A percentile compares a stretch with the other conserved stretches of the same genome.
Conservation (phyloP, 2,113 vertebrate genomes). For the Oostethus manadensis region DNA sequence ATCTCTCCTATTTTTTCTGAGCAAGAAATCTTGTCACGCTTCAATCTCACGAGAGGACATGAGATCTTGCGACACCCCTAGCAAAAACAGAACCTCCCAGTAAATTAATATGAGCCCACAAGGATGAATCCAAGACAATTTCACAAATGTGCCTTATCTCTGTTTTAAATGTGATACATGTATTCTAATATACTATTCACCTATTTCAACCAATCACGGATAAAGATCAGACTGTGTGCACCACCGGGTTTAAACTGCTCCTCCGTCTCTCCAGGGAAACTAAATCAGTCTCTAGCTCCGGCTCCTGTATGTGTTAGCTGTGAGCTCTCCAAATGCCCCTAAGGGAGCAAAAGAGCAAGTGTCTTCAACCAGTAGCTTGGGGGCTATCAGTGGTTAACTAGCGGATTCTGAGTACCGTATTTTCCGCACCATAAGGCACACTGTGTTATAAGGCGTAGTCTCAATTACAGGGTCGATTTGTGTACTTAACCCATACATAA, state of each 20-base stretch:
- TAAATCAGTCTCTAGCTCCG: constrained; percentile 47
- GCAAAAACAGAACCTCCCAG: neutral
- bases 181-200: constrained; percentile 10
- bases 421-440: no score
- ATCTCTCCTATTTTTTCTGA: no score
- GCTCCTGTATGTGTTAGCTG: constrained; percentile 44
- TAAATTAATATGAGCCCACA: neutral
- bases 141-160: neutral
- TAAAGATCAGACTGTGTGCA: constrained; percentile 32
- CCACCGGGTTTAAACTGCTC: constrained; percentile 44
- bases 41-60: no score
- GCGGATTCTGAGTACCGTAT: no score
- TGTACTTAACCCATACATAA: no score
- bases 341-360: constrained; percentile 14
- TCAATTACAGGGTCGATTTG: no score
- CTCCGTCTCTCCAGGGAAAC: constrained; percentile 45
- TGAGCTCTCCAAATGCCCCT: constrained; percentile 48
- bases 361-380: no score
- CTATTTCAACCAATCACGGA: constrained; percentile 18
- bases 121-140: neutral
- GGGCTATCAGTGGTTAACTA: no score
- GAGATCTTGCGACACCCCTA: no score
- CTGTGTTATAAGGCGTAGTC: no score
- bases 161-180: constrained; percentile 1
- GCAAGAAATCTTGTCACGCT: no score